Conservation (phyloP, 2,888 invertebrate genomes). For the Laspeyria flexula region DNA sequence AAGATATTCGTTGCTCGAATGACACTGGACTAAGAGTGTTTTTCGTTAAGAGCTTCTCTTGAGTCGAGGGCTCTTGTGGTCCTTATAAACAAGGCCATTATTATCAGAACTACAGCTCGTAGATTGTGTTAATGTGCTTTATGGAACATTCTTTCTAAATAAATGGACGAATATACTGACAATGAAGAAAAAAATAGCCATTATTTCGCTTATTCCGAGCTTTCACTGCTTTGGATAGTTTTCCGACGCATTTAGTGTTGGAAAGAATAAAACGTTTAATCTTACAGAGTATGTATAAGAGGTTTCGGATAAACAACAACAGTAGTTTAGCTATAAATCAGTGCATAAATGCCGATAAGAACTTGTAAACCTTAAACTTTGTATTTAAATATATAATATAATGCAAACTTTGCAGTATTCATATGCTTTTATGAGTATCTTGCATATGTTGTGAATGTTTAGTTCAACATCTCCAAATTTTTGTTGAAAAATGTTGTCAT, state of each 20-base stretch:
- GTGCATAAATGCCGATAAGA: no score
- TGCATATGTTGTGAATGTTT: constrained; percentile 14
- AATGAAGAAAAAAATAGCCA: constrained; percentile 11
- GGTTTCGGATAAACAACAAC: constrained; percentile 10
- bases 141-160: constrained; percentile 60
- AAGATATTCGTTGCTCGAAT: constrained; percentile 43
- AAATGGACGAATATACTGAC: constrained; percentile 43
- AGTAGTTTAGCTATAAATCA: neutral
- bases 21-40: constrained; percentile 47
- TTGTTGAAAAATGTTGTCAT: neutral
- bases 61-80: constrained; percentile 57
- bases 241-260: constrained; percentile 9
- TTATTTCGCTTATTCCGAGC: neutral
- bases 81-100: constrained; percentile 78
- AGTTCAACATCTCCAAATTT: constrained; percentile 7
- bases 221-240: neutral
- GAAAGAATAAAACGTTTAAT: constrained; percentile 14
- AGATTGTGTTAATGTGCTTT: constrained; percentile 72
- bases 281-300: constrained; percentile 6
- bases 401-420: constrained; percentile 28
- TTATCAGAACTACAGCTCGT: constrained; percentile 74
- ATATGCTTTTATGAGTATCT: constrained; percentile 27
- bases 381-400: no score
- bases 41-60: constrained; percentile 50
- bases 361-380: no score